A percentile compares a stretch with the other conserved stretches of the same genome.
Conservation (phyloP, 2,888 invertebrate species). For the Caenorhabditis parvicauda region DNA sequence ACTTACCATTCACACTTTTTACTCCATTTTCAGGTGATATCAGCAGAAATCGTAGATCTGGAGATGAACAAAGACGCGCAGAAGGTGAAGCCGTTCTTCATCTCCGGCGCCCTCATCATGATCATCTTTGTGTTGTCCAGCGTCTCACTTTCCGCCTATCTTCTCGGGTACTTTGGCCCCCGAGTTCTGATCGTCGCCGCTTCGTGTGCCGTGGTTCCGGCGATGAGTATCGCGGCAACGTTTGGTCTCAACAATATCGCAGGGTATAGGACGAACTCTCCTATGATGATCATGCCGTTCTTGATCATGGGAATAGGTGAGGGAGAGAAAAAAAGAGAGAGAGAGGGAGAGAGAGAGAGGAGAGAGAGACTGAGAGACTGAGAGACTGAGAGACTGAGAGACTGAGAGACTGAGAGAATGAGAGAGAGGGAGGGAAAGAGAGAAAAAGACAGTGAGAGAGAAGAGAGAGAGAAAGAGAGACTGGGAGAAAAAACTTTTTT, state of each 20-base stretch:
- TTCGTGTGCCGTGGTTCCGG: conserved; percentile 49
- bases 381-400: no score
- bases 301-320: conserved; percentile 58
- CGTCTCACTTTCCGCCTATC: conserved; percentile 26
- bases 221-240: conserved; percentile 54
- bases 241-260: conserved; percentile 50
- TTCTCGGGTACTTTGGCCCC: conserved; percentile 34
- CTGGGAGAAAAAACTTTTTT: no score
- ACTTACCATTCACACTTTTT: no score
- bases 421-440: no score
- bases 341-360: no score
- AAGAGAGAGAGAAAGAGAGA: no score
- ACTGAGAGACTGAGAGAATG: no score
- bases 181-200: conserved; percentile 42
- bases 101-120: conserved; percentile 38
- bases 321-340: no score
- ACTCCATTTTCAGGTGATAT: conserved; percentile 58
- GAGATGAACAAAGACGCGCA: conserved; percentile 61
- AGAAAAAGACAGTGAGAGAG: no score
- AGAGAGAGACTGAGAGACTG: no score
- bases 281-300: conserved; percentile 61
- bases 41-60: conserved; percentile 59
- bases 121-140: conserved; percentile 27
- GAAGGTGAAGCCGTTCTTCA: conserved; percentile 54
- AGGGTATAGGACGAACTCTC: conserved; percentile 53